Evolutionary conservation across 2,797 vertebrate species (phyloP), one percentile per base, ranked within the genome.

Genomic region (Cirrhinus molitorella): DNA sequence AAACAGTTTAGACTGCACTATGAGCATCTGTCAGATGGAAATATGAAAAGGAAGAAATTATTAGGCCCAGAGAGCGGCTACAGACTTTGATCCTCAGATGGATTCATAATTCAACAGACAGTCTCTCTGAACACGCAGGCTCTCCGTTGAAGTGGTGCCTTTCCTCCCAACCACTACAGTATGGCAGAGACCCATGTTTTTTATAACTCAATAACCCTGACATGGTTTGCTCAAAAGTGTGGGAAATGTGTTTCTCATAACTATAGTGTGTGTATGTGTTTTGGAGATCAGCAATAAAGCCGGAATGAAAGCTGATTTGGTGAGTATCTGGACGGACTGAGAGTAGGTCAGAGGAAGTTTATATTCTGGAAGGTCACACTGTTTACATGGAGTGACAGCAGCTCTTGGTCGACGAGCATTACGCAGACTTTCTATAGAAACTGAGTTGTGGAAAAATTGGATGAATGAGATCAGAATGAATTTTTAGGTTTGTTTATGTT

Each of bases 1-100:
- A 95, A 94, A 94, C 94, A 92, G 88, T 95, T 94, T 93, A 93
- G 91, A 92, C 91, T 93, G 89, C 89, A 88, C 88, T 90, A 91
- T 88, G 90, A 89, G 89, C 63, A 87, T 90, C 91, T 89, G 88
- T 92, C 90, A 25, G 89, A 89, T 87, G 78, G 88, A 93, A 94
- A 92, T 92, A 93, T 93, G 91, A 93, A 92, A 92, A 90, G 80
- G 87, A 87, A 90, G 88, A 90, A 92, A 90, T 92, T 89, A 92
- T 91, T 89, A 88, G 87, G 57, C 85, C 86, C 43, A 25, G 72
- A 84, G 83, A 37, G 73, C 77, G 80, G 84, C 80, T 84, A 71
- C 73, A 73, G 67, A 85, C 89, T 93, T 93, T 93, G 91, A 94
- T 92, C 89, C 88, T 79, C 87, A 25, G 51, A 90, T 86, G 79